These are phyloP conservation scores for Cantharis nigra DNA, from an alignment of 2,888 invertebrate species.

Conservation along the genomic window DNA sequence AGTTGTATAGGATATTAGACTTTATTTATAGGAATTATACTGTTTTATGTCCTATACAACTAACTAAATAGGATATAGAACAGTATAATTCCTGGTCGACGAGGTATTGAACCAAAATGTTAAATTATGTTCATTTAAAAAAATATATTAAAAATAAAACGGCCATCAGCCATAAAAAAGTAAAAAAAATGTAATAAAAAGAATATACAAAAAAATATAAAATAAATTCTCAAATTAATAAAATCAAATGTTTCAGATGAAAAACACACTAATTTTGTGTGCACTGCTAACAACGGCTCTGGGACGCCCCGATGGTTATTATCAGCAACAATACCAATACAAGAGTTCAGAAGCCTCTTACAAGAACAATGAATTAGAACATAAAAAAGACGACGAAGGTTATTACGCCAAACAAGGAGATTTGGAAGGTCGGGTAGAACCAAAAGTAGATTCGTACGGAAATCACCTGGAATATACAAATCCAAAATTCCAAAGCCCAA, in stretches of 20 bases:
- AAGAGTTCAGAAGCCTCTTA: conserved; percentile 50
- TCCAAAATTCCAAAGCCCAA: conserved; percentile 39
- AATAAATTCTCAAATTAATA: too few species aligned
- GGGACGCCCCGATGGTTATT: conserved; percentile 48
- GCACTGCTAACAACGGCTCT: conserved; percentile 32
- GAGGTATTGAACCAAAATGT: too few species aligned
- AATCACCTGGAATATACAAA: conserved; percentile 53
- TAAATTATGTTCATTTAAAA: too few species aligned
- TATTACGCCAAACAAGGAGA: conserved; percentile 53
- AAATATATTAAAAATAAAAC: too few species aligned
- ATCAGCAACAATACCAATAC: conserved; percentile 53
- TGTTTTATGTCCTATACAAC: too few species aligned
- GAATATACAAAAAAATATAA: too few species aligned
- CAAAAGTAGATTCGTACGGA: conserved; percentile 49
- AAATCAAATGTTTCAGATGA: conserved; percentile 33
- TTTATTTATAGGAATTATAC: too few species aligned
- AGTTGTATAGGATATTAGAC: too few species aligned
- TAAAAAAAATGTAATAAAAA: too few species aligned
- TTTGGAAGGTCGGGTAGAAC: conserved; percentile 46
- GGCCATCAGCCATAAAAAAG: too few species aligned
- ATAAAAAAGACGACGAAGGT: conserved; percentile 52
- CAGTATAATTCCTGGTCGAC: too few species aligned
- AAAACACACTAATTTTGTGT: conserved; percentile 34
- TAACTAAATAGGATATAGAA: too few species aligned
- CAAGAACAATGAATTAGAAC: conserved; percentile 53